phyloP scores from a whole-genome alignment of 1,140 invertebrate species.

The Chelonus insularis region DNA sequence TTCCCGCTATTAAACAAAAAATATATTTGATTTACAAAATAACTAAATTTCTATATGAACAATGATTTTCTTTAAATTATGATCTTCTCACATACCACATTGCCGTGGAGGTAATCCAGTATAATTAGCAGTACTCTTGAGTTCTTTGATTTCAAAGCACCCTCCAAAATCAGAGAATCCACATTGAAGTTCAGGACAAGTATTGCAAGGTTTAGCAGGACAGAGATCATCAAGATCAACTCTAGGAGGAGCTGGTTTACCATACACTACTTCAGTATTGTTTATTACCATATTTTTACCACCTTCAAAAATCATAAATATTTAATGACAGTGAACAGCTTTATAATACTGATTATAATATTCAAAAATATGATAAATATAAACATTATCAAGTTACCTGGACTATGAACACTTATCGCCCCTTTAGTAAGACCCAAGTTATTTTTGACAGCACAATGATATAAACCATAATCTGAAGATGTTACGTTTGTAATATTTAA shows the following conservation, averaged over 20 bases:
- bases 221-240: slow-evolving; percentile 59
- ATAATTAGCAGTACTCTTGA: slow-evolving; percentile 42
- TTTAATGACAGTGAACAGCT: too few relatives aligned
- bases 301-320: too few relatives aligned
- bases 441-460: too few relatives aligned
- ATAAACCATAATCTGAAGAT: too few relatives aligned
- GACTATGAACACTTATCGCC: too few relatives aligned
- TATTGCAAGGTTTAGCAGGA: slow-evolving; percentile 53
- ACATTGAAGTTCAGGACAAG: slow-evolving; percentile 54
- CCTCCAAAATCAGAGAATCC: slow-evolving; percentile 46
- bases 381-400: too few relatives aligned
- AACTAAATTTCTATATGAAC: neutral
- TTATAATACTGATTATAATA: too few relatives aligned
- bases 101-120: slow-evolving; percentile 44
- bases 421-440: too few relatives aligned
- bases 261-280: slow-evolving; percentile 46
- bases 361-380: too few relatives aligned
- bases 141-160: slow-evolving; percentile 42
- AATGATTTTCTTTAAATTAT: neutral
- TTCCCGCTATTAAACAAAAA: slow-evolving; percentile 69
- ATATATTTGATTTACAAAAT: neutral
- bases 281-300: slow-evolving; percentile 30
- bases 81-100: slow-evolving; percentile 41
- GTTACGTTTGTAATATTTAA: too few relatives aligned
- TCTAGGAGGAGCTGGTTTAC: slow-evolving; percentile 53